These are phyloP conservation scores for Cnemophilus loriae DNA, from an alignment of 2,113 vertebrate genomes.

Conservation along the genomic window DNA sequence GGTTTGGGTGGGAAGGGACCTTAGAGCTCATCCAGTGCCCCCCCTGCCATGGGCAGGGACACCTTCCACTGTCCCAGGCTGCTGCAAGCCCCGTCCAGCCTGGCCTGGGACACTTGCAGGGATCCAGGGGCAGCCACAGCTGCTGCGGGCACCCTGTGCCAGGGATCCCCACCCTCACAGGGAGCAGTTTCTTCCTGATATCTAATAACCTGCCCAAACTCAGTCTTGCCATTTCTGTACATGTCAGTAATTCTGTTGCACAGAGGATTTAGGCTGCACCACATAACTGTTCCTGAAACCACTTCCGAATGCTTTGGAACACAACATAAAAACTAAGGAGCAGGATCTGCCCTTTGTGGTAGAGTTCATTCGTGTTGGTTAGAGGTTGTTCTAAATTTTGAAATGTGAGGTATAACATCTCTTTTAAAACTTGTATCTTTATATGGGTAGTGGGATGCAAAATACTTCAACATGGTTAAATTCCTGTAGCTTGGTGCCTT, in stretches of 20 bases:
- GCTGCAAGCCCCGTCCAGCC: neutral
- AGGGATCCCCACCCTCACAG: neutral
- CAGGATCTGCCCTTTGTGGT: neutral
- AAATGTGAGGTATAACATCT: neutral
- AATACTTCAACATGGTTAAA: neutral
- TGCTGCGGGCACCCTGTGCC: neutral
- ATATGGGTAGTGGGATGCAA: neutral
- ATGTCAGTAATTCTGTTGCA: accelerated
- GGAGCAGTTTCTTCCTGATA: neutral
- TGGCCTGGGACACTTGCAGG: neutral
- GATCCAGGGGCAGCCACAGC: neutral
- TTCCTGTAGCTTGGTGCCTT: neutral
- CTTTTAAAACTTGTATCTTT: neutral
- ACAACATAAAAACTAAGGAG: neutral
- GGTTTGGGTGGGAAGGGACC: neutral
- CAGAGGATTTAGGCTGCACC: neutral
- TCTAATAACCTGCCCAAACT: neutral
- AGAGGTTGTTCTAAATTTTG: neutral
- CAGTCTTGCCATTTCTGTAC: neutral
- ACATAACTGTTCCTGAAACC: neutral
- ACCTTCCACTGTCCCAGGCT: neutral
- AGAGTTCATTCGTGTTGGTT: neutral
- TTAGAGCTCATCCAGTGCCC: neutral
- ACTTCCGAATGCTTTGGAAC: neutral
- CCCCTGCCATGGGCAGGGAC: neutral